Base-by-base conservation (phyloP, 2,888 invertebrate genomes). In the Octodonta nipae region DNA sequence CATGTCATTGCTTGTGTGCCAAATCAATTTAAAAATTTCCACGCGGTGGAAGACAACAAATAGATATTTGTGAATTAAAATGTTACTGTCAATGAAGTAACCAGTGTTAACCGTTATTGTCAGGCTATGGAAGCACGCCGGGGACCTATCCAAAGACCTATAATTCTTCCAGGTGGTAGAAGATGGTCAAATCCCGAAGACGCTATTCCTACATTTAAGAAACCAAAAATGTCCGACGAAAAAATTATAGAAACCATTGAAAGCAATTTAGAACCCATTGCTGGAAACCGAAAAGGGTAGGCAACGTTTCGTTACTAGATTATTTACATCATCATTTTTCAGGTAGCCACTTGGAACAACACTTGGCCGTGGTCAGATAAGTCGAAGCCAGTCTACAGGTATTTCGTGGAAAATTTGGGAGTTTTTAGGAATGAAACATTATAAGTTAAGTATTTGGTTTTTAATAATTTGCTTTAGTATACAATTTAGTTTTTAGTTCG, bases 231-330 rank as follows among this genome's bases (percentile, higher is more conserved):
- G 68, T 81, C 87, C 41, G 88, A 92, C 46, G 79, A 85, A 51
- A 79, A 82, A 64, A 85, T 93, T 35, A 81, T 83, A 11, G 83
- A 88, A 54, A 81, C 85, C 1, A 67, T 92, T 42, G 76, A 79
- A 36, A 76, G 80, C 4, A 89, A 88, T 58, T 78, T 87, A 1
- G 87, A 89, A 65, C 73, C 88, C 25, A 78, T 92, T 38, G 73
- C 78, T 33, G 86, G 87, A 43, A 79, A 79, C 47, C 77, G 82
- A 36, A 70, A 85, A 56, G 88, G 88, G 91, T 91, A 75, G 64
- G 68, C 50, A 46, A 10, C 13, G 13, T n/a, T n/a, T n/a, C n/a
- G n/a, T n/a, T 4, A 10, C 30, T 29, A 39, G n/a, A n/a, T n/a
- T n/a, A n/a, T n/a, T n/a, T n/a, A n/a, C n/a, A n/a, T n/a, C 26